phyloP scores from a whole-genome alignment of 2,888 invertebrate genomes.

The Polydrusus tereticollis region DNA sequence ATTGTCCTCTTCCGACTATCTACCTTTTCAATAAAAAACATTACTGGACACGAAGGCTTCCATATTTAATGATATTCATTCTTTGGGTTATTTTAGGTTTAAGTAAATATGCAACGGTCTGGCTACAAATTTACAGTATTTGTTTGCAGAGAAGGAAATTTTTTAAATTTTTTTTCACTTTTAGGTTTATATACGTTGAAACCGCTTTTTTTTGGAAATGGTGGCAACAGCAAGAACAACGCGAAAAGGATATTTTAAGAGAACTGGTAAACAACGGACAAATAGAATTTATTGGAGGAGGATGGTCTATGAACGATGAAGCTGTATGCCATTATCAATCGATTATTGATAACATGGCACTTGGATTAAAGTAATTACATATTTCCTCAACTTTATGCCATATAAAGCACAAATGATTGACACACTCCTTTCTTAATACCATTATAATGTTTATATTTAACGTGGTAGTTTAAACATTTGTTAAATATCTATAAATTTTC shows the following conservation, averaged over 20 bases:
- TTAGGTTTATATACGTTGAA: constrained; percentile 85
- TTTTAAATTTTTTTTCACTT: constrained; percentile 10
- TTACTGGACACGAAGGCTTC: too few relatives aligned
- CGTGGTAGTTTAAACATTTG: too few relatives aligned
- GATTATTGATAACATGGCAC: constrained; percentile 79
- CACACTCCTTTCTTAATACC: too few relatives aligned
- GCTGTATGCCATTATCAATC: constrained; percentile 79
- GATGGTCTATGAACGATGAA: constrained; percentile 75
- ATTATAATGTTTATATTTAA: too few relatives aligned
- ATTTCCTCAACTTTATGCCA: too few relatives aligned
- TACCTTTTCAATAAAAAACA: too few relatives aligned
- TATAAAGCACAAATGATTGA: too few relatives aligned
- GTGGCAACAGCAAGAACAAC: constrained; percentile 79
- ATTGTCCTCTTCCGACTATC: too few relatives aligned
- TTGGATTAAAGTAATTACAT: constrained; percentile 76
- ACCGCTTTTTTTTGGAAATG: constrained; percentile 85
- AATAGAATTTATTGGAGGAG: constrained; percentile 74
- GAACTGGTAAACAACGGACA: constrained; percentile 73
- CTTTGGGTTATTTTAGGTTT: too few relatives aligned
- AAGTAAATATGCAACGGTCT: too few relatives aligned
- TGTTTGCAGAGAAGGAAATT: neutral
- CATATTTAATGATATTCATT: too few relatives aligned
- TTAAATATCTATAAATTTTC: neutral
- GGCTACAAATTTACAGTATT: too few relatives aligned
- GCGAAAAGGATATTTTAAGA: constrained; percentile 70